Conservation (phyloP, 2,113 vertebrate genomes). For the Stictonetta naevosa region DNA sequence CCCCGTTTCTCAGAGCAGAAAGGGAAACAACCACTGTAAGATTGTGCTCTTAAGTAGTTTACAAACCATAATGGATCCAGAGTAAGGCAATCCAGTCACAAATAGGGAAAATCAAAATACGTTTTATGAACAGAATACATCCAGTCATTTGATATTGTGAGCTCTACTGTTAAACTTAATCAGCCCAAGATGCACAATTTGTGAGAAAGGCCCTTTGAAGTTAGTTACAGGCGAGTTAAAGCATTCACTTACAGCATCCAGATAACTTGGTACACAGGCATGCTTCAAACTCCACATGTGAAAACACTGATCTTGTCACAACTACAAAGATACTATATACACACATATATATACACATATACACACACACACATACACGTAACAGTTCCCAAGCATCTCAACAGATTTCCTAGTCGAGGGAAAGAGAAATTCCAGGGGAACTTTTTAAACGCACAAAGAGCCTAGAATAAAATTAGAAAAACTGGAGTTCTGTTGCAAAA, state of each 20-base stretch:
- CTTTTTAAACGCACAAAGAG: neutral
- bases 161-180: neutral
- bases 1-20: neutral
- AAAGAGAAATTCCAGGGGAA: neutral
- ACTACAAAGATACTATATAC: neutral
- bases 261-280: neutral
- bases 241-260: neutral
- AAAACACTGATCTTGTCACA: neutral
- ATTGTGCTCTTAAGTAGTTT: neutral
- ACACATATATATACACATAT: neutral
- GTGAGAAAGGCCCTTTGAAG: neutral
- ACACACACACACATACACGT: neutral
- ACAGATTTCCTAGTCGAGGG: neutral
- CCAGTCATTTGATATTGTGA: neutral
- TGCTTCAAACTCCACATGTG: neutral
- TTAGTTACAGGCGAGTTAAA: neutral
- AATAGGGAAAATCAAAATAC: neutral
- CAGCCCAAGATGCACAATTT: neutral
- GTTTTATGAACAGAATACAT: neutral
- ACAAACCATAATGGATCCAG: neutral
- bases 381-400: neutral
- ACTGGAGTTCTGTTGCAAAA: neutral
- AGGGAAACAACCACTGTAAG: neutral
- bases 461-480: neutral
- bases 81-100: neutral